Conservation (phyloP, 2,888 invertebrate species). For the Meloe dianella region DNA sequence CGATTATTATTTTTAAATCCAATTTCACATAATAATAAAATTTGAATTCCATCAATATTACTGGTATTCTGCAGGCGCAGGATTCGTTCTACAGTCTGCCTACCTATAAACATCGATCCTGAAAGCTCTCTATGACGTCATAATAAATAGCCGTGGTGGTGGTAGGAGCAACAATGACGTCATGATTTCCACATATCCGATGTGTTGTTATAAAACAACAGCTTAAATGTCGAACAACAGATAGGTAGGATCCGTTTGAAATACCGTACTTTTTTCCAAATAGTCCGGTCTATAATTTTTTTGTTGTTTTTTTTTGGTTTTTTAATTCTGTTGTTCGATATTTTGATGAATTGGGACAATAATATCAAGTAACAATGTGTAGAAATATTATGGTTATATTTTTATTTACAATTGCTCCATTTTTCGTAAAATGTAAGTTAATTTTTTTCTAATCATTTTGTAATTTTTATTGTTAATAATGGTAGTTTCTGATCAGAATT, state of each 20-base stretch:
- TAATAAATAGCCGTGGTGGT: conserved; percentile 17
- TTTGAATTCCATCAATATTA: not conserved
- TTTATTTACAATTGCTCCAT: not conserved
- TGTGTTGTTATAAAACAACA: conserved; percentile 20
- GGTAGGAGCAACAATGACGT: conserved; percentile 23
- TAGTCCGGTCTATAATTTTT: conserved; percentile 14
- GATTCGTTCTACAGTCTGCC: not conserved
- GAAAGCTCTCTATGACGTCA: conserved; percentile 29
- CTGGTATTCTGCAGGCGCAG: not conserved
- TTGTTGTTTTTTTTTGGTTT: too few relatives aligned
- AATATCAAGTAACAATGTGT: conserved; percentile 25
- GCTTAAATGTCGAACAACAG: conserved; percentile 33
- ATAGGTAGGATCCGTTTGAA: conserved; percentile 27
- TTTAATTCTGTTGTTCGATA: conserved; percentile 19
- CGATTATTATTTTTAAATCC: too few relatives aligned
- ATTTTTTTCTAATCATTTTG: too few relatives aligned
- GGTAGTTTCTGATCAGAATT: too few relatives aligned
- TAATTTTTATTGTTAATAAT: too few relatives aligned
- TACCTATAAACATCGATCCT: conserved; percentile 24
- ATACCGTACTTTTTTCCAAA: conserved; percentile 30
- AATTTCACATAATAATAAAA: not conserved
- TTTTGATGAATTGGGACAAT: conserved; percentile 32
- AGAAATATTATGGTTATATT: conserved; percentile 18
- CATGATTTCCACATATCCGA: conserved; percentile 26
- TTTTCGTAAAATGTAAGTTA: conserved; percentile 28